Evolutionary conservation across 2,113 vertebrate genomes (phyloP), one percentile per base, ranked within the genome.

Genomic region (Neofelis nebulosa): DNA sequence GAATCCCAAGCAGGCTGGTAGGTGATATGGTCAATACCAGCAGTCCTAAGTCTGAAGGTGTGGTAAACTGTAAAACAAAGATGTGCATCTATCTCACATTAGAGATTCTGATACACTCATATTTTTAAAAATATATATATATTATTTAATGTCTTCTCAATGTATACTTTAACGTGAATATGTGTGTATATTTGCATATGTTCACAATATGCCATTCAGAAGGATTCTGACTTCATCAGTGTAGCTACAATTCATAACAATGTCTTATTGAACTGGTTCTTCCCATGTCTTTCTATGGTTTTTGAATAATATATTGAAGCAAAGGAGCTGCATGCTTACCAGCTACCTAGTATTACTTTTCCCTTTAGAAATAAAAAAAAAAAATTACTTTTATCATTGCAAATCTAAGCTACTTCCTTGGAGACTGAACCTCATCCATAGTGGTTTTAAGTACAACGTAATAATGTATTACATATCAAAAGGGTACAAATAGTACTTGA

Each of bases 361-460:
- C 85, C 33, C 31, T 88, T 14, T 36, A 63, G 85, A 93, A 94
- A 94, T 74, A 69, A 92, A 96, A 80, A 45, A 45, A 50, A 9
- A 50, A 92, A 95, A 66, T 96, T 95, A 68, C 74, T 79, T 73
- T 87, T 45, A 73, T 86, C 33, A 61, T 31, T 87, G 31, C 9
- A 89, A 80, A 65, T 86, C 23, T 92, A 82, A 93, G 50, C 45
- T 74, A 87, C 85, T 80, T 96, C 68, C 69, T 91, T 88, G 38
- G 52, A 84, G 45, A 83, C 23, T 69, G 38, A 95, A 48, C 10
- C 27, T 94, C 13, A 48, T 36, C 12, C 4, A 41, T 10, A 84
- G 50, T 31, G 33, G 50, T 68, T 50, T 57, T 84, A 15, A 52
- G 23, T 74, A 80, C 38, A 55, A 63, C 10, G 69, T 52, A 69